Evolutionary conservation across 1,140 invertebrate species (phyloP).

Genomic region (Calosoma granatense): DNA sequence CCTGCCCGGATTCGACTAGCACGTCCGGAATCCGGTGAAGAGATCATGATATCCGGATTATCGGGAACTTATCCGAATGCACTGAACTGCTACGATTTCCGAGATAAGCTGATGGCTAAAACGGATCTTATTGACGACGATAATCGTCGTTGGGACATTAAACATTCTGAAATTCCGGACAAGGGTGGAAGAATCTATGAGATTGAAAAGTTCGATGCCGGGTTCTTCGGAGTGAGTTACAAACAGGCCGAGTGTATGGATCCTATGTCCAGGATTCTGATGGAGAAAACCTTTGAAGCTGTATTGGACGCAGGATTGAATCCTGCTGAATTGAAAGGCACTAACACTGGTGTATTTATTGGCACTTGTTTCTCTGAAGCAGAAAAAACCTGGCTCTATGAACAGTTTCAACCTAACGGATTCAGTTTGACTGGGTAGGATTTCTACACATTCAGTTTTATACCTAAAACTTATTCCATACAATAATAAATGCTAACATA

Average conservation of each 20-base stretch:
- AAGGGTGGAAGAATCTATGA: slow-evolving; percentile 71
- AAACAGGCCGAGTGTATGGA: slow-evolving; percentile 82
- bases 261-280: slow-evolving; percentile 72
- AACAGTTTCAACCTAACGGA: slow-evolving; percentile 45
- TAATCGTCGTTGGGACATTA: slow-evolving; percentile 59
- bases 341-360: slow-evolving; percentile 71
- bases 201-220: slow-evolving; percentile 70
- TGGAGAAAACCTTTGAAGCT: slow-evolving; percentile 79
- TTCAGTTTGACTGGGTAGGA: slow-evolving; percentile 59
- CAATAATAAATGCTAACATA: too few species aligned
- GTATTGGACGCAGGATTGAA: slow-evolving; percentile 76
- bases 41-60: slow-evolving; percentile 73
- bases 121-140: slow-evolving; percentile 76
- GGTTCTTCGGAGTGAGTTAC: slow-evolving; percentile 49
- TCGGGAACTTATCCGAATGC: slow-evolving; percentile 82
- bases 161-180: slow-evolving; percentile 57
- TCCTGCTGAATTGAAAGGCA: slow-evolving; percentile 49
- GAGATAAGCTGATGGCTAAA: slow-evolving; percentile 69
- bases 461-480: too few species aligned
- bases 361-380: slow-evolving; percentile 71
- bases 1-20: background rate
- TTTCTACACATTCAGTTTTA: too few species aligned
- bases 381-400: slow-evolving; percentile 56
- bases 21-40: slow-evolving; percentile 47
- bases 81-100: slow-evolving; percentile 64